These are phyloP conservation scores for Scaptomyza tumidula DNA, from an alignment of 2,888 invertebrate genomes.

Conservation along the genomic window DNA sequence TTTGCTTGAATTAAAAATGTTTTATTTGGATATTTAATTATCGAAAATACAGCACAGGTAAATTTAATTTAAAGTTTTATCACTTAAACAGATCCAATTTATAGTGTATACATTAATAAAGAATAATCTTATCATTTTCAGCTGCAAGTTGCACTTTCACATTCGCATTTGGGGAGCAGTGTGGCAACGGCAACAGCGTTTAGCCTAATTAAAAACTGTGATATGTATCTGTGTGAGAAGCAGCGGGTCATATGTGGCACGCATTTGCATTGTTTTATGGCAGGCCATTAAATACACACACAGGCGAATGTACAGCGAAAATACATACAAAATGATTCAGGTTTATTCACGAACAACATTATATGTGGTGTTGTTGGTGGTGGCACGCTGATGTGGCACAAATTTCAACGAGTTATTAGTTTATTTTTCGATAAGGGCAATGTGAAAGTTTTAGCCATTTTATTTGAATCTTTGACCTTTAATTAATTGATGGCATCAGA, in stretches of 20 bases:
- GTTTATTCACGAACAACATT: constrained; percentile 4
- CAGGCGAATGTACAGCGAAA: constrained; percentile 38
- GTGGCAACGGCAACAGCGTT: constrained; percentile 25
- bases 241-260: constrained; percentile 11
- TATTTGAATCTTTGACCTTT: constrained; percentile 63
- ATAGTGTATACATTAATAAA: neutral
- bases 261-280: constrained; percentile 34
- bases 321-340: constrained; percentile 29
- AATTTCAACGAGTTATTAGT: constrained; percentile 20
- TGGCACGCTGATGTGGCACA: constrained; percentile 42
- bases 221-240: constrained; percentile 17
- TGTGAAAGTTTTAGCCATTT: constrained; percentile 23
- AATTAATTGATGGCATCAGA: constrained; percentile 61
- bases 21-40: too few species aligned
- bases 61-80: too few species aligned
- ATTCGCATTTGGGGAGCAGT: constrained; percentile 14
- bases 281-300: constrained; percentile 22
- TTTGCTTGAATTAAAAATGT: too few species aligned
- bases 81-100: neutral
- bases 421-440: constrained; percentile 10
- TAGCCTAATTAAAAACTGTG: constrained; percentile 60
- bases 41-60: too few species aligned
- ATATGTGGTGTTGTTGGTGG: neutral
- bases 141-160: constrained; percentile 39
- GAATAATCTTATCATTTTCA: constrained; percentile 6